These are phyloP conservation scores for Octodonta nipae DNA, from an alignment of 2,888 invertebrate genomes.

Conservation along the genomic window DNA sequence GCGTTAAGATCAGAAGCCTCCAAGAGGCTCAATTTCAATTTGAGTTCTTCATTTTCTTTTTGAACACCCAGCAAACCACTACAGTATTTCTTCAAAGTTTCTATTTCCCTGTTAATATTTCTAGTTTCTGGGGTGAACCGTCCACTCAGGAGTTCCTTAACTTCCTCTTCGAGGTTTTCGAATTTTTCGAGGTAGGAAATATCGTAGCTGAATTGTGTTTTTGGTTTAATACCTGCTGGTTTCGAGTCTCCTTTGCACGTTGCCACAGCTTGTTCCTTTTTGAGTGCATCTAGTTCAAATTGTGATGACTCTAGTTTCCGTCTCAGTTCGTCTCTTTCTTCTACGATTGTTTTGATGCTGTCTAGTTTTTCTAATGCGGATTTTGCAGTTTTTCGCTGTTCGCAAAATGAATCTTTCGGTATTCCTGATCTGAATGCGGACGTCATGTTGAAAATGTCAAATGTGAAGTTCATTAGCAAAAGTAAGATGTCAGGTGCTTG, in stretches of 20 bases:
- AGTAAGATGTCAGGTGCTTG: too few relatives aligned
- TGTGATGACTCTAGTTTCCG: slow-evolving; percentile 22
- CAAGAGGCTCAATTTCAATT: slow-evolving; percentile 12
- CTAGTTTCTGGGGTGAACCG: slow-evolving; percentile 23
- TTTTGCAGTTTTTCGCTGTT: slow-evolving; percentile 21
- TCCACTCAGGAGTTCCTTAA: slow-evolving; percentile 20
- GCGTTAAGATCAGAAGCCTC: slow-evolving; percentile 12
- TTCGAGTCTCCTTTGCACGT: slow-evolving; percentile 5
- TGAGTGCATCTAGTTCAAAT: slow-evolving; percentile 19
- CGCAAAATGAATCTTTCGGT: too few relatives aligned
- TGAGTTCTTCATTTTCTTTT: slow-evolving; percentile 26
- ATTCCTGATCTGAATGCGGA: too few relatives aligned
- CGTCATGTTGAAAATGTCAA: too few relatives aligned
- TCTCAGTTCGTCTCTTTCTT: slow-evolving; percentile 24
- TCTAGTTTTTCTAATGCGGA: slow-evolving; percentile 28
- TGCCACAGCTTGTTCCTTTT: slow-evolving; percentile 9
- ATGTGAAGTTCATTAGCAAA: too few relatives aligned
- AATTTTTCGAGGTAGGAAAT: too few relatives aligned
- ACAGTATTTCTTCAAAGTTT: slow-evolving; percentile 28
- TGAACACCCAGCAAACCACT: slow-evolving; percentile 26
- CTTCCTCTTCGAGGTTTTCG: slow-evolving; percentile 23
- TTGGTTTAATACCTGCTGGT: slow-evolving; percentile 1
- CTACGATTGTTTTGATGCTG: slow-evolving; percentile 22
- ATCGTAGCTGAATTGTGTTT: slow-evolving; percentile 11
- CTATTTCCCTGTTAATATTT: slow-evolving; percentile 27